phyloP scores from a whole-genome alignment of 2,888 invertebrate species.

The Tetragonisca angustula region DNA sequence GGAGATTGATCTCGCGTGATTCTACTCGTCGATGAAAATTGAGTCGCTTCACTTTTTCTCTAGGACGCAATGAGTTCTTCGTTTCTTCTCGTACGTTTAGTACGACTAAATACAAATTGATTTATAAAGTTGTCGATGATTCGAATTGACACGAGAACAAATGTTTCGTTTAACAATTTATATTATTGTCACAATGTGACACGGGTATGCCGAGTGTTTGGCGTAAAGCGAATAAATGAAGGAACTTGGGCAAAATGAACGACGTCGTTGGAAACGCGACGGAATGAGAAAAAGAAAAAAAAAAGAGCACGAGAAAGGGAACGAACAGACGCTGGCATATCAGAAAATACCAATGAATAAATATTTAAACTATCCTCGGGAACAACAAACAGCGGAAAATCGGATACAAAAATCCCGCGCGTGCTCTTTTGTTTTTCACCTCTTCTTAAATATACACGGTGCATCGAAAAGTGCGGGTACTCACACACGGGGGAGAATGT shows the following conservation, averaged over 20 bases:
- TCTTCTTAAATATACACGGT: not conserved
- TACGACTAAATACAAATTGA: too few relatives aligned
- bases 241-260: not conserved
- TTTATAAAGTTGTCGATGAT: not conserved
- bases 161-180: not conserved
- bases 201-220: not conserved
- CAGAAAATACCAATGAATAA: slow-evolving; percentile 2
- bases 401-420: not conserved
- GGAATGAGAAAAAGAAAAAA: not conserved
- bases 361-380: slow-evolving; percentile 7
- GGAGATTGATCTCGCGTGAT: not conserved
- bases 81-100: too few relatives aligned
- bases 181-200: not conserved
- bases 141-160: not conserved
- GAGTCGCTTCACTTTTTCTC: too few relatives aligned
- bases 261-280: not conserved
- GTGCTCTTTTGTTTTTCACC: not conserved
- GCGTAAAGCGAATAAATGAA: not conserved
- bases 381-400: not conserved
- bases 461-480: not conserved
- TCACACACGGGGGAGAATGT: too few relatives aligned
- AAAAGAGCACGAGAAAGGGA: not conserved
- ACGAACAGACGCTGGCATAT: not conserved
- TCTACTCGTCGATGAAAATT: too few relatives aligned
- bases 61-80: too few relatives aligned